These are phyloP conservation scores for Otolemur crassicaudatus DNA, from an alignment of 2,797 vertebrate genomes.

Conservation along the genomic window DNA sequence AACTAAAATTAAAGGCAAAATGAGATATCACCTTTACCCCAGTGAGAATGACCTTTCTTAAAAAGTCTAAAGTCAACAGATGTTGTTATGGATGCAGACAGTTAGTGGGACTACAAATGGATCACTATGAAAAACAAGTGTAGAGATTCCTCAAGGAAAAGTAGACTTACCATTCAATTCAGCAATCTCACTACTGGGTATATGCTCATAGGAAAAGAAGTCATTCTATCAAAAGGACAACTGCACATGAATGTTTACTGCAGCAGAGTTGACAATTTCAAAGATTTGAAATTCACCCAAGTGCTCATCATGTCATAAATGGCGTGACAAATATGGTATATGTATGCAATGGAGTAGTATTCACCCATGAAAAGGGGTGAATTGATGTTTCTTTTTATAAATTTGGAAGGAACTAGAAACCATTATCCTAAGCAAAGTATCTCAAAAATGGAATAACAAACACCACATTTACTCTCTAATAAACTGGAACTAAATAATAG, in stretches of 20 bases:
- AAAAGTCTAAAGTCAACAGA: background rate
- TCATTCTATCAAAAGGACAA: background rate
- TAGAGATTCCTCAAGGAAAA: background rate
- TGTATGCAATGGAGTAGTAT: background rate
- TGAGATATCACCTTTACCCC: too few species aligned
- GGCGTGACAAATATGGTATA: background rate
- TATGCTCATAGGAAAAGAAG: background rate
- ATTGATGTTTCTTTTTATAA: background rate
- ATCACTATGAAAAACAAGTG: background rate
- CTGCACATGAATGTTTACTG: background rate
- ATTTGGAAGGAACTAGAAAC: background rate
- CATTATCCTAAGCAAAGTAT: background rate
- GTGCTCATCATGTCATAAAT: background rate
- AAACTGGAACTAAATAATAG: background rate
- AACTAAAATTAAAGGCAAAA: too few species aligned
- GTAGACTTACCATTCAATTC: background rate
- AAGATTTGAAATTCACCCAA: background rate
- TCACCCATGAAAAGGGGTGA: background rate
- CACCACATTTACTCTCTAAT: background rate
- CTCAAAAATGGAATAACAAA: background rate
- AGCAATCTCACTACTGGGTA: background rate
- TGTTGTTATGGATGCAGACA: background rate
- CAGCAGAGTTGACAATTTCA: background rate
- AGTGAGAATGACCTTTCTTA: background rate
- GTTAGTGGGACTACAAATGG: background rate